Evolutionary conservation across 2,113 vertebrate genomes (phyloP).

Genomic region (Sebastes fasciatus): DNA sequence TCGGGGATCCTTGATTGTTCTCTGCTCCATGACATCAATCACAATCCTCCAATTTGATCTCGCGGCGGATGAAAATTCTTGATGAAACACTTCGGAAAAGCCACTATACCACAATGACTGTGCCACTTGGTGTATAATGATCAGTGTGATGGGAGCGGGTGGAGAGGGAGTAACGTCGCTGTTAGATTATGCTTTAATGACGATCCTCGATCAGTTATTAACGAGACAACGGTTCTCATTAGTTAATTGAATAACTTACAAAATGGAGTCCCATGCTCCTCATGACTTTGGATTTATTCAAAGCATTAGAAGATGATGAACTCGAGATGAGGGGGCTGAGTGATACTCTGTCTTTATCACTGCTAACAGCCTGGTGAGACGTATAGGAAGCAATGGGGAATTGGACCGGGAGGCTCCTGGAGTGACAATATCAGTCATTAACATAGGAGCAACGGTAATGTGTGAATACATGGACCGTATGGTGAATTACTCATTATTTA

Average conservation of each 20-base stretch:
- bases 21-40: constrained; percentile 55
- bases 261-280: constrained; percentile 50
- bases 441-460: constrained; percentile 20
- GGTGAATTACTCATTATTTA: constrained; percentile 32
- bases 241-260: constrained; percentile 75
- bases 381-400: constrained; percentile 41
- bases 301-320: constrained; percentile 68
- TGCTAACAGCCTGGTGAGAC: constrained; percentile 57
- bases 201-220: constrained; percentile 71
- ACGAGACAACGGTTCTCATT: constrained; percentile 72
- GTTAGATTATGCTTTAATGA: constrained; percentile 65
- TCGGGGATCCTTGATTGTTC: constrained; percentile 60
- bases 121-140: constrained; percentile 58
- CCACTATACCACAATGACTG: constrained; percentile 29
- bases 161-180: constrained; percentile 24
- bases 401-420: constrained; percentile 22
- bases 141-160: constrained; percentile 36
- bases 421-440: constrained; percentile 52
- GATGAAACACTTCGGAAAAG: constrained; percentile 54
- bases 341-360: constrained; percentile 61
- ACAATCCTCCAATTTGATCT: constrained; percentile 62
- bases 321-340: constrained; percentile 57
- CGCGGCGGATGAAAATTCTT: constrained; percentile 42
- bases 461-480: constrained; percentile 28
- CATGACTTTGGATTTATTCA: constrained; percentile 63